Base-by-base conservation (phyloP, 2,113 vertebrate genomes). In the Lycaon pictus region DNA sequence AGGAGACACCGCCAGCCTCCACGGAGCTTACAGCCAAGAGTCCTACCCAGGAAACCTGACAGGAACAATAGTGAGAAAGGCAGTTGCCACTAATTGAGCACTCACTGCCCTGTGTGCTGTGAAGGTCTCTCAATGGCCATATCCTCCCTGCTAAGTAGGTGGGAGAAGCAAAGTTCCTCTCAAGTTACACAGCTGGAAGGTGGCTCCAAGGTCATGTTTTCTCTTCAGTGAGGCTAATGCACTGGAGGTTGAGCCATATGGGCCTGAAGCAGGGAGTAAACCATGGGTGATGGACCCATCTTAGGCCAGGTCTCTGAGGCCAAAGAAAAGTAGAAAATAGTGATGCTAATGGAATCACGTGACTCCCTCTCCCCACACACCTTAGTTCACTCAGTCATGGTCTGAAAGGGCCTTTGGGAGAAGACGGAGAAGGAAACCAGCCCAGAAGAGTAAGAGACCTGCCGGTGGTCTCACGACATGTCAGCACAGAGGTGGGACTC, bases 401-500 rank as follows among this genome's bases (percentile, higher is more conserved):
- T 72, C 72, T 82, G n/a, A 60, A 76, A 81, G 60, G 51, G 37
- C 89, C 72, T 76, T 97, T 20, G 48, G 11, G 12, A 92, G 90
- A 43, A 53, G 51, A 32, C 7, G 20, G n/a, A 62, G 67, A 9
- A 76, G 67, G 13, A 72, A 56, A 10, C 16, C n/a, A 77, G 25
- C 67, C 55, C 93, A 63, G 82, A 60, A 32, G 58, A n/a, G 29
- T 13, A 4, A 60, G 48, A 25, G 58, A 25, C 53, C 71, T 22
- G 29, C 35, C 76, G 25, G 5, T 20, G 62, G 81, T 67, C 67
- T 32, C 65, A 7, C 25, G 35, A 35, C 43, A 11, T 11, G 29
- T 80, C 15, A 9, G 37, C 20, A 11, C 7, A 77, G 83, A 67
- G 13, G 20, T 37, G 83, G 53, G n/a, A n/a, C 43, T 62, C 22